Conservation (phyloP, 1,140 invertebrate genomes). For the Zaprionus davidi region DNA sequence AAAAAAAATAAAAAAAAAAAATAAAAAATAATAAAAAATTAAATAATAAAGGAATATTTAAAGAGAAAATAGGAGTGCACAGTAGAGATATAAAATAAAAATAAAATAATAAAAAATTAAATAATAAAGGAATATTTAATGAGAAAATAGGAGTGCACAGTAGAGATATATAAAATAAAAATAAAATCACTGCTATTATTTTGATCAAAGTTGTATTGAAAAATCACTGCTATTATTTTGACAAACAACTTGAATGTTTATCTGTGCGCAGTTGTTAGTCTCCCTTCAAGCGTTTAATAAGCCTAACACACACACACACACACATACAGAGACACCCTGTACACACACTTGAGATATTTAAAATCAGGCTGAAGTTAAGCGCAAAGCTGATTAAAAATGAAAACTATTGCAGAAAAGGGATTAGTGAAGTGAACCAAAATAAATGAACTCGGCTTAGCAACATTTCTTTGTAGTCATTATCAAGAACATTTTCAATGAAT, state of each 20-base stretch:
- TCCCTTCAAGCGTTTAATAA: conserved; percentile 45
- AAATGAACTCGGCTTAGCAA: conserved; percentile 80
- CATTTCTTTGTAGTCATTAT: conserved; percentile 79
- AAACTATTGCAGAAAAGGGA: conserved; percentile 79
- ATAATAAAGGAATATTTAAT: too few species aligned
- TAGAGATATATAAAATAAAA: too few species aligned
- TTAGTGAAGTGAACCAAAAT: conserved; percentile 83
- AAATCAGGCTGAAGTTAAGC: conserved; percentile 36
- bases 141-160: too few species aligned
- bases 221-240: too few species aligned
- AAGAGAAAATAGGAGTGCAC: too few species aligned
- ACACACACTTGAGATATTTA: conserved; percentile 15
- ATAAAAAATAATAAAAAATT: too few species aligned
- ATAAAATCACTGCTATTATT: too few species aligned
- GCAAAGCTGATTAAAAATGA: conserved; percentile 79
- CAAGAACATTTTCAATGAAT: conserved; percentile 72
- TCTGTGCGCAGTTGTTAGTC: conserved; percentile 6
- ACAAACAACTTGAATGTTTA: too few species aligned
- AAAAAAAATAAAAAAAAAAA: too few species aligned
- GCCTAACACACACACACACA: conserved; percentile 25
- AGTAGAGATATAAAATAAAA: too few species aligned
- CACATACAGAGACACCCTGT: neutral
- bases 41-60: too few species aligned
- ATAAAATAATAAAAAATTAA: too few species aligned
- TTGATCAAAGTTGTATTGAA: neutral